Evolutionary conservation across 2,113 vertebrate genomes (phyloP), one percentile per base, ranked within the genome.

Genomic region (Arothron firmamentum): DNA sequence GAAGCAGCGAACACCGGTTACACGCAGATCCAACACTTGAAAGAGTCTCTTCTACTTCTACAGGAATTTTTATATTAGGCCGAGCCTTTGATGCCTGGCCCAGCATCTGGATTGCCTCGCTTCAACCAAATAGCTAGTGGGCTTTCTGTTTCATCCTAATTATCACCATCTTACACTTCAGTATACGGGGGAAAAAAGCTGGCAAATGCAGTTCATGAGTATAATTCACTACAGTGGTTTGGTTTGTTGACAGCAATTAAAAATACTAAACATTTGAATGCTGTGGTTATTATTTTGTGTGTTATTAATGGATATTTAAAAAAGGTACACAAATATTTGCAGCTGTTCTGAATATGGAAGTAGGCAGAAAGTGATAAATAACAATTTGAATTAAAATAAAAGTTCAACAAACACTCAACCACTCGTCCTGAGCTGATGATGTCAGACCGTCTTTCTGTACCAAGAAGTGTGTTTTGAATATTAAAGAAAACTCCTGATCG

Each of bases 1-100:
- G 51, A 79, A 45, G 78, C 17, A 66, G 64, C 81, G 76, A 90
- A 82, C 70, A 62, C 62, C 20, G 42, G 75, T 42, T 59, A 59
- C 5, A 14, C 50, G 62, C 52, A 71, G 50, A 43, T 38, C 52
- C 17, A 15, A 34, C 41, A 67, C 52, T 62, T 46, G 6, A 57
- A 57, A 52, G 15, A 59, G 19, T 0, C 4, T 51, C 21, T 66
- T 65, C 42, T 28, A 38, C 42, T 54, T 65, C 58, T 48, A 19
- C 51, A 56, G 14, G 61, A 19, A 55, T 68, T 67, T 62, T 9
- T 46, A 38, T 38, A 38, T 64, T 28, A 52, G 48, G 4, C 5
- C 21, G 19, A 56, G 66, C 51, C 61, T 80, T 75, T 67, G 21
- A 80, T 74, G 48, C 52, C 55, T 47, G 66, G 65, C 16, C 19